Conservation (phyloP, 2,797 vertebrate genomes). For the Enteromius radiatus region DNA sequence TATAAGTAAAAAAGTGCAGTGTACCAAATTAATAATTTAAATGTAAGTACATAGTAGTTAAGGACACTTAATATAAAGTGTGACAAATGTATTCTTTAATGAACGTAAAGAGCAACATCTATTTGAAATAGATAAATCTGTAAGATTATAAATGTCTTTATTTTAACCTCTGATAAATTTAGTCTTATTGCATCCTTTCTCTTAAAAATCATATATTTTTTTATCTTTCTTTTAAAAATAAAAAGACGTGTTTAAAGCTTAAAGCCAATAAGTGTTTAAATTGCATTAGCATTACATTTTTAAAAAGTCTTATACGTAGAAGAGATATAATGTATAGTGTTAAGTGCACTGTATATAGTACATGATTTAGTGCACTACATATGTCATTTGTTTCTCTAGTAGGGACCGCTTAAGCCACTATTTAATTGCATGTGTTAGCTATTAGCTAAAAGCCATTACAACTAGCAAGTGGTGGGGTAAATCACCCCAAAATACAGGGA, state of each 20-base stretch:
- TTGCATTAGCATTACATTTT: neutral
- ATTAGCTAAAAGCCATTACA: slow-evolving; percentile 50
- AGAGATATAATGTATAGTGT: neutral
- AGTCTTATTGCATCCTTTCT: neutral
- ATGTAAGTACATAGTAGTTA: no score
- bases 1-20: no score
- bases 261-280: neutral
- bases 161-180: neutral
- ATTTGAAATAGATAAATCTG: neutral
- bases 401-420: slow-evolving; percentile 21
- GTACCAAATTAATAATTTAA: no score
- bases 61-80: no score
- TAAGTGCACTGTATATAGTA: neutral
- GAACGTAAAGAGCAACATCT: no score
- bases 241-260: no score
- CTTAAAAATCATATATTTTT: neutral
- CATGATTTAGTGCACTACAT: slow-evolving; percentile 5
- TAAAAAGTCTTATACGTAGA: neutral
- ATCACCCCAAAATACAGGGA: slow-evolving; percentile 45
- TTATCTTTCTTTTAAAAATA: neutral
- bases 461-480: slow-evolving; percentile 33
- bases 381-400: slow-evolving; percentile 14
- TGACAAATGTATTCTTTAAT: no score
- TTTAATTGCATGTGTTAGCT: slow-evolving; percentile 52
- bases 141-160: neutral